Conservation (phyloP, 2,113 vertebrate species). For the Cinclus mexicanus region DNA sequence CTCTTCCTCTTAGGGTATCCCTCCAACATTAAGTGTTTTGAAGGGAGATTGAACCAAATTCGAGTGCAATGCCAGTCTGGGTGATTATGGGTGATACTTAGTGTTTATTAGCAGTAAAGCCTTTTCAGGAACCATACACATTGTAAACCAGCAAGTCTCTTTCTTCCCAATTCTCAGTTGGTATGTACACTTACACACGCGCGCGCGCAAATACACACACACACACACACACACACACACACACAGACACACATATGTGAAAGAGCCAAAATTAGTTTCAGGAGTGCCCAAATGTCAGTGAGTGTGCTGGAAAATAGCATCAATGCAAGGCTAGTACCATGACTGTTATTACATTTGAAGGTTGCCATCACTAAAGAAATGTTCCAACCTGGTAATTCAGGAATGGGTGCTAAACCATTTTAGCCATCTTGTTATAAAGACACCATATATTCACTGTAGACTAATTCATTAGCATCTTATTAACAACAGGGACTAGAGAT, state of each 20-base stretch:
- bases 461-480: background rate
- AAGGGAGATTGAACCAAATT: background rate
- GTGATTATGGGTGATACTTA: background rate
- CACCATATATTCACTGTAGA: background rate
- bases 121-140: background rate
- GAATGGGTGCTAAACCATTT: background rate
- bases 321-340: background rate
- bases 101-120: background rate
- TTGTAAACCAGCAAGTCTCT: background rate
- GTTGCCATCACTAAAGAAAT: background rate
- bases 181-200: background rate
- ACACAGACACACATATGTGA: background rate
- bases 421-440: background rate
- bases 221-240: background rate
- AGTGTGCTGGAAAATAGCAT: background rate
- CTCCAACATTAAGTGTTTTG: background rate
- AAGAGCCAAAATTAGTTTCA: background rate
- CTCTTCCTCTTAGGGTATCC: background rate
- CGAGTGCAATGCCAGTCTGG: accelerated
- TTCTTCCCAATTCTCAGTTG: background rate
- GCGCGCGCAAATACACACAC: background rate
- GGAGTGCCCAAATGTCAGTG: background rate
- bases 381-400: background rate
- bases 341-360: background rate
- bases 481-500: background rate